phyloP scores from a whole-genome alignment of 2,797 vertebrate species.

The Pterois miles region DNA sequence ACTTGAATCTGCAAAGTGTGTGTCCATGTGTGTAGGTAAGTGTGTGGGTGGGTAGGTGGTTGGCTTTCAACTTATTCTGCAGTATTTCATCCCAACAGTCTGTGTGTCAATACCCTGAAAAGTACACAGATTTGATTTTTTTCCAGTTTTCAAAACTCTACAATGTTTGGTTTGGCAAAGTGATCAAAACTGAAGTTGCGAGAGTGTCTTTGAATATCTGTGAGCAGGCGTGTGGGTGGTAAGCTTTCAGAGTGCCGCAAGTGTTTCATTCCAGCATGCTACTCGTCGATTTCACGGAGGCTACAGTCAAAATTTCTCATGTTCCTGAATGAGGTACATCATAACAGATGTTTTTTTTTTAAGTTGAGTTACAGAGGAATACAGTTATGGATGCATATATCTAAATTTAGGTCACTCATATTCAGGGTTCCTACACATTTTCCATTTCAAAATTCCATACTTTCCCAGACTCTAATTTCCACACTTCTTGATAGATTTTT shows the following conservation, averaged over 20 bases:
- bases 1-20: background rate
- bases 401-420: background rate
- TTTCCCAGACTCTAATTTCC: no score
- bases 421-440: background rate
- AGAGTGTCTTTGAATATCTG: conserved; percentile 35
- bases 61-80: conserved; percentile 11
- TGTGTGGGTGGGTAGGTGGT: conserved; percentile 22
- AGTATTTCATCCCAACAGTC: conserved; percentile 23
- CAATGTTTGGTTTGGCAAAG: conserved; percentile 27
- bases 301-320: background rate
- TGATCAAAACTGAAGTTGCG: conserved; percentile 24
- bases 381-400: background rate
- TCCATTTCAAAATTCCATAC: no score
- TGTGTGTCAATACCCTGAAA: conserved; percentile 23
- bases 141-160: conserved; percentile 17
- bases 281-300: conserved; percentile 22
- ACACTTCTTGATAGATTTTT: no score
- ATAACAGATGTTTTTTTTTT: conserved; percentile 8
- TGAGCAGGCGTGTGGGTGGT: conserved; percentile 19
- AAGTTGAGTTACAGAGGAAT: conserved; percentile 1
- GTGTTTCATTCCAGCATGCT: conserved; percentile 20
- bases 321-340: background rate
- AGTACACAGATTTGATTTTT: background rate
- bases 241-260: conserved; percentile 3
- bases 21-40: background rate